phyloP scores from a whole-genome alignment of 2,113 vertebrate species.

The Tringa solitaria region DNA sequence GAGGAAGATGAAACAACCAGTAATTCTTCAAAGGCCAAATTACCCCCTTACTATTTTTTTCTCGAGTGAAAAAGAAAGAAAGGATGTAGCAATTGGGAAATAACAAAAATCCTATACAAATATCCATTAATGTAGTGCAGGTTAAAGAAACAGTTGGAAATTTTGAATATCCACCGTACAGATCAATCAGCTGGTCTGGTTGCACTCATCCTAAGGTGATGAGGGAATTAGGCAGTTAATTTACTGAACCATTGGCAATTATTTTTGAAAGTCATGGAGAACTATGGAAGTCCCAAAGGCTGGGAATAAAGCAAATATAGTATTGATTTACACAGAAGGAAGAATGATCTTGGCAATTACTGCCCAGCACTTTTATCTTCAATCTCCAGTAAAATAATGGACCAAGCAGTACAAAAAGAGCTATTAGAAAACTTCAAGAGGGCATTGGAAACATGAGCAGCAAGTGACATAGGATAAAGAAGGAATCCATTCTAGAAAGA shows the following conservation, averaged over 20 bases:
- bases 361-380: conserved; percentile 53
- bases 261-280: conserved; percentile 61
- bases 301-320: conserved; percentile 55
- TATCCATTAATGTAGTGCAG: not conserved
- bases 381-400: conserved; percentile 57
- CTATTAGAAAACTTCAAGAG: conserved; percentile 42
- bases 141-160: not conserved
- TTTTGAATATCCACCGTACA: not conserved
- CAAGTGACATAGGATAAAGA: conserved; percentile 31
- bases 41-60: not conserved
- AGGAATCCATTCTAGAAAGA: conserved; percentile 5
- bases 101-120: not conserved
- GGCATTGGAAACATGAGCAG: conserved; percentile 24
- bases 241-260: conserved; percentile 52
- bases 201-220: conserved; percentile 7
- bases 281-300: conserved; percentile 44
- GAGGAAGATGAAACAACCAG: not conserved
- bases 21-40: not conserved
- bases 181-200: not conserved
- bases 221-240: conserved; percentile 55
- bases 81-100: not conserved
- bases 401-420: conserved; percentile 32
- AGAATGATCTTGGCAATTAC: conserved; percentile 59
- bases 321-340: conserved; percentile 63
- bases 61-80: not conserved